Conservation (phyloP, 1,140 invertebrate genomes). For the Oscheius sp. region DNA sequence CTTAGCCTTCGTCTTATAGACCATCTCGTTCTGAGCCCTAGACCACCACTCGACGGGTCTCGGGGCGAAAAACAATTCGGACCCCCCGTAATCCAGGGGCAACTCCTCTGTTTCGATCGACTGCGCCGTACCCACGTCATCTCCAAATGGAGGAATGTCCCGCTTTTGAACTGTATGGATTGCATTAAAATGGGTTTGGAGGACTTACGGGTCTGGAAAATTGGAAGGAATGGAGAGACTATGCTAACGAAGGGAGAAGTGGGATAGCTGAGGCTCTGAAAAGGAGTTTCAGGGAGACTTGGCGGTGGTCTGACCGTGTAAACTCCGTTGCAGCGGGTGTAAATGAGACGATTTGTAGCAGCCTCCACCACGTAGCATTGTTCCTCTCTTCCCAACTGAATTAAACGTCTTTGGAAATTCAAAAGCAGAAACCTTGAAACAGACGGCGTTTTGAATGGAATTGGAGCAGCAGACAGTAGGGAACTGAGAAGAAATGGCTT, state of each 20-base stretch:
- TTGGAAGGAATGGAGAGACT: constrained; percentile 28
- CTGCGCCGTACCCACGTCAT: constrained; percentile 9
- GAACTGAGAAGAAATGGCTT: constrained; percentile 3
- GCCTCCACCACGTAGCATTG: constrained; percentile 25
- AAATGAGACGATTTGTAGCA: constrained; percentile 1
- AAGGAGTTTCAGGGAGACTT: neutral
- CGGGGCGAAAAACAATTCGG: constrained; percentile 19
- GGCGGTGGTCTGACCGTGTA: constrained; percentile 1
- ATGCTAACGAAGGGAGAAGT: constrained; percentile 22
- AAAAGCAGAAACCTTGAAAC: no score
- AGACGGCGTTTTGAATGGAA: constrained; percentile 24
- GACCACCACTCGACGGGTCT: constrained; percentile 21
- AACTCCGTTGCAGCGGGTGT: constrained; percentile 32
- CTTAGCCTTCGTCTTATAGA: neutral
- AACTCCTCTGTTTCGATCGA: constrained; percentile 20
- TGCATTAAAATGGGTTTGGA: neutral
- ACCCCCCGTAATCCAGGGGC: constrained; percentile 33
- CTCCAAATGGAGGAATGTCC: neutral
- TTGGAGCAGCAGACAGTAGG: constrained; percentile 32
- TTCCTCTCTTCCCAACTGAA: constrained; percentile 18
- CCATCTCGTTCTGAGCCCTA: constrained; percentile 8
- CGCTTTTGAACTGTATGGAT: neutral
- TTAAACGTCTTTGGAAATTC: no score
- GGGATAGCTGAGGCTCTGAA: constrained; percentile 25
- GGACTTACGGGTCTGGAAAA: constrained; percentile 26